Conservation (phyloP, 2,797 vertebrate species). For the Epinephelus awoara region DNA sequence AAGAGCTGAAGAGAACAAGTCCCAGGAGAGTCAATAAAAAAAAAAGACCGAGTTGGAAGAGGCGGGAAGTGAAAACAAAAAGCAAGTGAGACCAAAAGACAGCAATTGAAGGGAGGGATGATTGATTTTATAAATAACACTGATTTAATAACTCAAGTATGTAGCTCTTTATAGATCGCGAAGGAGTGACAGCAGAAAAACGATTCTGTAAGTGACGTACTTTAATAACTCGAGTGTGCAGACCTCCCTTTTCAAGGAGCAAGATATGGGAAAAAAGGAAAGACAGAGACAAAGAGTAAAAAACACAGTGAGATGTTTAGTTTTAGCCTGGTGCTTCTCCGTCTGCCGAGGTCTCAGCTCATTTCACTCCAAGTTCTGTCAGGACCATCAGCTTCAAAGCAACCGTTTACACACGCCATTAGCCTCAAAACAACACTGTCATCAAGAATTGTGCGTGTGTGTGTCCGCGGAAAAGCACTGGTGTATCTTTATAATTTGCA, state of each 20-base stretch:
- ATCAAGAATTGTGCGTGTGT: constrained; percentile 50
- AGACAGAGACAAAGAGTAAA: constrained; percentile 17
- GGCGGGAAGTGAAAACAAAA: constrained; percentile 63
- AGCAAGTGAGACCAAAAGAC: constrained; percentile 49
- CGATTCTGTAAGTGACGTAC: constrained; percentile 13
- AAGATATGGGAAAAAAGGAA: constrained; percentile 5
- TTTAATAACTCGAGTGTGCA: constrained; percentile 30
- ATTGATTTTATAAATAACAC: constrained; percentile 74
- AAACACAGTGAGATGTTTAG: constrained; percentile 23
- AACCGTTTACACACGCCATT: constrained; percentile 60
- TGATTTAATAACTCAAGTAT: constrained; percentile 65
- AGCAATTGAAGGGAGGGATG: constrained; percentile 46
- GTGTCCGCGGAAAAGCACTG: constrained; percentile 41
- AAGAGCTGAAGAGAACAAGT: constrained; percentile 73
- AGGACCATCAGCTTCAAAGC: constrained; percentile 60
- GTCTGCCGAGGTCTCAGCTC: constrained; percentile 61
- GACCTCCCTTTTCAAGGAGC: constrained; percentile 19
- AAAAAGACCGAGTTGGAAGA: constrained; percentile 45
- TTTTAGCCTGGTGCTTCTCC: constrained; percentile 43
- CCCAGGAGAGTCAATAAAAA: constrained; percentile 70
- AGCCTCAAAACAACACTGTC: constrained; percentile 64
- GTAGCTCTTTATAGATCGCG: constrained; percentile 42
- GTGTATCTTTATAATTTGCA: constrained; percentile 68
- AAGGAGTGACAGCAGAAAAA: constrained; percentile 16
- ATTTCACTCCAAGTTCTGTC: constrained; percentile 65